A percentile compares a stretch with the other conserved stretches of the same genome.
These are phyloP conservation scores for Denticeps clupeoides DNA, from an alignment of 2,797 vertebrate species.

Conservation along the genomic window DNA sequence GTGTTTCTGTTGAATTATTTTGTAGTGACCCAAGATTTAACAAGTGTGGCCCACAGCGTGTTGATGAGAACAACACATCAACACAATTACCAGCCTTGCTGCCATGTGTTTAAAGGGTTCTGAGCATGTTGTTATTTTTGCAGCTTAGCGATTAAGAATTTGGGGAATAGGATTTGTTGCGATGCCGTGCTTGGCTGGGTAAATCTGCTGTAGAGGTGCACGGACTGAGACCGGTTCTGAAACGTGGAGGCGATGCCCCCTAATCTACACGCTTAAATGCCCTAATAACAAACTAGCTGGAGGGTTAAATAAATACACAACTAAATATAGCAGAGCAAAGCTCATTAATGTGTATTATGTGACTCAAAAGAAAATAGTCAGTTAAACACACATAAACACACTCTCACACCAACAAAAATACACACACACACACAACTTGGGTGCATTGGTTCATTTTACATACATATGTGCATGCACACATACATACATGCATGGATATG, in stretches of 20 bases:
- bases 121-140: slow-evolving; percentile 12
- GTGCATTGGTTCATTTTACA: too few relatives aligned
- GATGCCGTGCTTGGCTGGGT: not conserved
- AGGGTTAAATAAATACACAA: not conserved
- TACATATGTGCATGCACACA: too few relatives aligned
- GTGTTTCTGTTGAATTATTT: too few relatives aligned
- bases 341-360: too few relatives aligned
- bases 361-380: too few relatives aligned
- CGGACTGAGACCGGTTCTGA: not conserved
- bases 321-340: not conserved
- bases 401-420: too few relatives aligned
- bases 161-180: not conserved
- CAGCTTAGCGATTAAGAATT: slow-evolving; percentile 14
- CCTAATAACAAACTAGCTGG: not conserved
- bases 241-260: not conserved
- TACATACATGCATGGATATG: too few relatives aligned
- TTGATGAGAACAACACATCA: slow-evolving; percentile 6
- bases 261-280: slow-evolving; percentile 3
- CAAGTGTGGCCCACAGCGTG: not conserved
- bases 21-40: too few relatives aligned
- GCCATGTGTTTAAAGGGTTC: slow-evolving; percentile 7
- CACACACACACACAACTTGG: too few relatives aligned
- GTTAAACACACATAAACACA: too few relatives aligned
- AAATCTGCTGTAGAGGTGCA: slow-evolving; percentile 2
- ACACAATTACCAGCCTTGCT: slow-evolving; percentile 2